These are phyloP conservation scores for Sylvilagus floridanus DNA, from an alignment of 2,797 vertebrate genomes.

Conservation along the genomic window DNA sequence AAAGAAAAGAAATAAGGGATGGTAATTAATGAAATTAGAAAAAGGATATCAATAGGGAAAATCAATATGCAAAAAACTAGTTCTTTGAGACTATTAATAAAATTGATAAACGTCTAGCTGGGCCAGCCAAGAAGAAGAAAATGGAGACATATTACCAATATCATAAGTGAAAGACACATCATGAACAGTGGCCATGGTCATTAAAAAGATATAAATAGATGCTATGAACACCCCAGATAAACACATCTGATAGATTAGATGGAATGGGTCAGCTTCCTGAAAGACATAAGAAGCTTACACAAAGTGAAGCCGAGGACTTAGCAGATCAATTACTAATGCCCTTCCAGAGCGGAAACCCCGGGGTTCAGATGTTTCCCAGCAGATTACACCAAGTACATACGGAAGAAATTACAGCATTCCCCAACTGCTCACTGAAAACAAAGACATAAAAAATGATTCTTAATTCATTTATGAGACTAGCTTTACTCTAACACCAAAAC, in stretches of 20 bases:
- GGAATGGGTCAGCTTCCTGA: neutral
- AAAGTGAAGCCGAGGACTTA: neutral
- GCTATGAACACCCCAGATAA: neutral
- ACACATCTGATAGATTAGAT: neutral
- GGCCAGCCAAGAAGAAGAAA: neutral
- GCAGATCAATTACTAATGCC: too few relatives aligned
- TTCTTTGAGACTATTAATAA: neutral
- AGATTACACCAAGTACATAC: too few relatives aligned
- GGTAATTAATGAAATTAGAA: neutral
- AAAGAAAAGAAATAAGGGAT: neutral
- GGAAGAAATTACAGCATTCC: too few relatives aligned
- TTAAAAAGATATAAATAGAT: neutral
- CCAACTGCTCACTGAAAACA: too few relatives aligned
- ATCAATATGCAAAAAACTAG: neutral
- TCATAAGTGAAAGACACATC: neutral
- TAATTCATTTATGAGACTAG: too few relatives aligned
- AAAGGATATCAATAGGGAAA: neutral
- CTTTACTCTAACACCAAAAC: too few relatives aligned
- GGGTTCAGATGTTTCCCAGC: too few relatives aligned
- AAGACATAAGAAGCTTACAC: neutral
- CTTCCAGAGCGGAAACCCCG: too few relatives aligned
- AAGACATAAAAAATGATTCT: too few relatives aligned
- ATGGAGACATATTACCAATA: neutral
- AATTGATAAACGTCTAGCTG: neutral
- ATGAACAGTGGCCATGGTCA: neutral